Percentiles rank a stretch among this genome's conserved stretches.
Evolutionary conservation across 2,113 vertebrate species (phyloP).

Genomic region (Calidris pygmaea): DNA sequence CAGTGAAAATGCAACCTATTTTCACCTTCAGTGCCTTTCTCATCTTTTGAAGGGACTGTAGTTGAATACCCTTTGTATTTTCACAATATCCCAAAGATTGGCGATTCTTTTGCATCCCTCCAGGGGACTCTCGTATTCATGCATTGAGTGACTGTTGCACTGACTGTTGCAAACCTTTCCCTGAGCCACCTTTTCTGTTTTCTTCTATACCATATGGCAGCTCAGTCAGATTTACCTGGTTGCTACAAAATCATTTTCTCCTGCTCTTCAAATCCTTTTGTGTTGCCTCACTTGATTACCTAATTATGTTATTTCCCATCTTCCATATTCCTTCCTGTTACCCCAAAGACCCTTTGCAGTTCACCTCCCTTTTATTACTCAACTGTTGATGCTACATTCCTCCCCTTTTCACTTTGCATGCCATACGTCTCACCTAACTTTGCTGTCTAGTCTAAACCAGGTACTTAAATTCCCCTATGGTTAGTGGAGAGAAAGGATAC

Average conservation of each 20-base stretch:
- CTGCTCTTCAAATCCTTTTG: background rate
- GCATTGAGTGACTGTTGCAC: background rate
- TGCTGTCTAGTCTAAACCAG: background rate
- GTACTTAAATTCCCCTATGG: background rate
- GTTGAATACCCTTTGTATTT: constrained; percentile 14
- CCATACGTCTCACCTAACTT: background rate
- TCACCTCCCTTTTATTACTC: background rate
- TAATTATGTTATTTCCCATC: background rate
- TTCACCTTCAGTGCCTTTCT: background rate
- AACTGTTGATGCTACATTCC: background rate
- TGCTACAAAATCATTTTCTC: background rate
- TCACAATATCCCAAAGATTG: background rate
- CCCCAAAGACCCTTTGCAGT: background rate
- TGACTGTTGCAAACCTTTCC: background rate
- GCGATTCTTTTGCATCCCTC: background rate
- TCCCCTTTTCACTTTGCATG: background rate
- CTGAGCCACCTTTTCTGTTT: background rate
- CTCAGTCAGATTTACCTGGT: background rate
- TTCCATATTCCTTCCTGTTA: background rate
- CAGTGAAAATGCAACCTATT: background rate
- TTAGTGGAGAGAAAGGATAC: background rate
- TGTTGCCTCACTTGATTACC: background rate
- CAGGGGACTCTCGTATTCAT: background rate
- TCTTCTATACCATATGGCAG: background rate
- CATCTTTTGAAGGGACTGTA: background rate